Base-by-base conservation (phyloP, 2,888 invertebrate genomes). In the Stomorhina lunata region DNA sequence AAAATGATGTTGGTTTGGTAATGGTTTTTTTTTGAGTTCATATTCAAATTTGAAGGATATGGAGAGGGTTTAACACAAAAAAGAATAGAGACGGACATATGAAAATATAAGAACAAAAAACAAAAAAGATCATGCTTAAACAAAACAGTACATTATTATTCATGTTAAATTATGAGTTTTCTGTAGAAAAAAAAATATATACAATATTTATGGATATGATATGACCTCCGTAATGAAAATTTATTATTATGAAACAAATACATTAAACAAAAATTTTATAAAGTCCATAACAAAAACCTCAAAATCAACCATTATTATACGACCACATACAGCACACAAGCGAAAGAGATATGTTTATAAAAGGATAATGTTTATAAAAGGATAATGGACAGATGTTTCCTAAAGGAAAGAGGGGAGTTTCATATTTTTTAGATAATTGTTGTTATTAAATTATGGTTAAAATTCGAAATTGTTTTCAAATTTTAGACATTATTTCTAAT, bases 291-390 rank as follows among this genome's bases (percentile, higher is more conserved):
- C 34, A 59, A 68, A 69, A 77, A 72, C 55, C 72, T 45, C 55
- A 78, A 65, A n/a, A 78, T 55, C 55, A 15, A 57, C 40, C 48
- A 40, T 48, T 63, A 57, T 66, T n/a, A 48, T 40, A 57, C 32
- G 48, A 72, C 79, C 72, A 59, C 69, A 72, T 65, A 53, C 22
- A 32, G n/a, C n/a, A n/a, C n/a, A n/a, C n/a, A n/a, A n/a, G n/a
- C n/a, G n/a, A n/a, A n/a, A n/a, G n/a, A 29, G 29, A 25, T 53
- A 53, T 43, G 61, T 43, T 76, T 77, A n/a, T 50, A 43, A 43
- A 61, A 17, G 59, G 48, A 59, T 29, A 20, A 66, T 17, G 27
- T 17, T 15, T 59, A 29, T 32, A 50, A 29, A 27, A 15, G 10
- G 17, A 34, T 40, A 15, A 5, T 6, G n/a, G 25, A 27, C 37